Evolutionary conservation across 2,888 invertebrate species (phyloP), one percentile per base, ranked within the genome.

Genomic region (Steromphala cineraria): DNA sequence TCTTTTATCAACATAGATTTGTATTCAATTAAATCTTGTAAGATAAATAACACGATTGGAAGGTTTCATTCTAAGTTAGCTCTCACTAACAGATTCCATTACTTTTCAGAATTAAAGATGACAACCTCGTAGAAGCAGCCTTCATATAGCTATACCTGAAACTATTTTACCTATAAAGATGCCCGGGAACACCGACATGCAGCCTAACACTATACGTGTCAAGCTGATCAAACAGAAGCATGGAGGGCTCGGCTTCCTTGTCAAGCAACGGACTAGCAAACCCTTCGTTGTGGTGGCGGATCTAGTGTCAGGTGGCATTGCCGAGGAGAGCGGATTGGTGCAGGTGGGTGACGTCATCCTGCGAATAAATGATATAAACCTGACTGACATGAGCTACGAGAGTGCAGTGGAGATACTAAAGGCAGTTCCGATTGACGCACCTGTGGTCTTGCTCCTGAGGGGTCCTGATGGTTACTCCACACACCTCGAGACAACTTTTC

Each of bases 311-410:
- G 90, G 90, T n/a, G 91, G 92, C 5, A 90, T 91, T 40, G 93
- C 92, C 0, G 89, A 91, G 55, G 90, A 91, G 75, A 90, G 91
- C 75, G 91, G 92, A 1, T 84, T 92, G 31, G 88, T 93, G 0
- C 87, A 90, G 80, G 88, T 91, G 7, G 93, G 92, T 24, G 93
- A 92, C 85, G 86, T 90, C 40, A 89, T 93, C 15, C 83, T 92
- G 0, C 87, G 90, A 21, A 91, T 93, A 7, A 91, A 92, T 83
- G 91, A 92, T 67, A 86, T 85, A 28, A 89, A 90, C 80, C 79
- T 93, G 53, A 86, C 87, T 2, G 88, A 89, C n/a, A 87, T 90
- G 84, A 85, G 87, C 21, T 93, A 91, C 82, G 90, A 90, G 19
- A 87, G 90, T 77, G 87, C 89, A 21, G 84, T 92, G 46, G 87